phyloP scores from a whole-genome alignment of 2,888 invertebrate genomes.

The Pollenia labialis region DNA sequence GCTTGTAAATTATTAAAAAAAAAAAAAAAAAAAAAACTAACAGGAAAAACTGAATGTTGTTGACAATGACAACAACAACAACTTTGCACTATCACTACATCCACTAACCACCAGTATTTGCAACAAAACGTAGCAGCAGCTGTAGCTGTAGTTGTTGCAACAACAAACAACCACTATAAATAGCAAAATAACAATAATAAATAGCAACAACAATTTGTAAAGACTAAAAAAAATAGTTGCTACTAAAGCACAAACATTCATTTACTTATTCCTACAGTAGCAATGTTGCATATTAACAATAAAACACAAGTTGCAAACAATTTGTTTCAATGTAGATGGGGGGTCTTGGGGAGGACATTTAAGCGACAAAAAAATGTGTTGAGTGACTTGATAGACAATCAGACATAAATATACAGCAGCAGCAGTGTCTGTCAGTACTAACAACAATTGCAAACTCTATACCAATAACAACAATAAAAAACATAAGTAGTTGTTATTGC shows the following conservation, averaged over 20 bases:
- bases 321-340: not conserved
- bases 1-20: constrained; percentile 58
- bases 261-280: constrained; percentile 29
- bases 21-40: constrained; percentile 34
- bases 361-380: constrained; percentile 62
- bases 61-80: constrained; percentile 66
- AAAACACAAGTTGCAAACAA: constrained; percentile 53
- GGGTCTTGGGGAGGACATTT: constrained; percentile 11
- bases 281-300: constrained; percentile 63
- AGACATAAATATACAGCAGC: constrained; percentile 52
- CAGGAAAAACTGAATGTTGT: constrained; percentile 57
- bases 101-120: constrained; percentile 1
- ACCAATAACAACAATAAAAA: constrained; percentile 51
- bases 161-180: constrained; percentile 52
- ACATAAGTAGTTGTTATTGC: constrained; percentile 34
- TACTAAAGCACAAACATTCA: not conserved
- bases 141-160: constrained; percentile 44
- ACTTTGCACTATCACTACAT: not conserved
- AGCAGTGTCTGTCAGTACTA: not conserved
- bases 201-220: constrained; percentile 4
- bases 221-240: constrained; percentile 37
- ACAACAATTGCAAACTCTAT: constrained; percentile 35
- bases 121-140: constrained; percentile 38
- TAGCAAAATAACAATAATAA: constrained; percentile 66
- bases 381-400: constrained; percentile 71